Percentiles rank a stretch among this genome's conserved stretches.
Conservation (phyloP, 2,113 vertebrate genomes). For the Platichthys stellatus region DNA sequence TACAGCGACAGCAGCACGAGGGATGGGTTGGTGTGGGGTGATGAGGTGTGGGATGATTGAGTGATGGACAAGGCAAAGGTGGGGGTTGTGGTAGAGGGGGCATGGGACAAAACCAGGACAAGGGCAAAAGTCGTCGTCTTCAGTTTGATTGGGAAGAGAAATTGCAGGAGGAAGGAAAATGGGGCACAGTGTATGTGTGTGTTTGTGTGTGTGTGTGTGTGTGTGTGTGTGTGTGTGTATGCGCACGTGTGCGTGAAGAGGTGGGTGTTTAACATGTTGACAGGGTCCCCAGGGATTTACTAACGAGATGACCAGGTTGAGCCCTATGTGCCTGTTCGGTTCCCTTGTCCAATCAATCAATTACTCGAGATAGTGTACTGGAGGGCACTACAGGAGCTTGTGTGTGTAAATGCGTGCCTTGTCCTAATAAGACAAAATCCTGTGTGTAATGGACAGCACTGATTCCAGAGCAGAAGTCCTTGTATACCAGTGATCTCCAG, state of each 20-base stretch:
- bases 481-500: background rate
- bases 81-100: constrained; percentile 5
- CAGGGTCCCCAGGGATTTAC: constrained; percentile 46
- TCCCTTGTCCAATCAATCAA: constrained; percentile 76
- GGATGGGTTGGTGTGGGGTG: constrained; percentile 30
- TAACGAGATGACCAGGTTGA: constrained; percentile 70
- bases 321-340: constrained; percentile 76
- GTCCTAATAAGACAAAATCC: background rate
- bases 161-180: constrained; percentile 16
- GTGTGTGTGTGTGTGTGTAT: too few species aligned
- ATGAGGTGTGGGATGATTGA: constrained; percentile 48
- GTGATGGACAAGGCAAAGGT: constrained; percentile 39
- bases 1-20: constrained; percentile 53
- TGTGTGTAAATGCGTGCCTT: constrained; percentile 16
- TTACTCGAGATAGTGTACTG: constrained; percentile 56
- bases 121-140: constrained; percentile 53
- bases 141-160: constrained; percentile 53
- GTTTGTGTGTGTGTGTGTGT: background rate
- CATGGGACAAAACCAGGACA: constrained; percentile 5
- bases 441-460: too few species aligned
- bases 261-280: constrained; percentile 48
- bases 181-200: background rate
- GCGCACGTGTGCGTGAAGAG: background rate
- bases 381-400: constrained; percentile 15
- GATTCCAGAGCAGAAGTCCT: background rate